Evolutionary conservation across 2,113 vertebrate genomes (phyloP).

Genomic region (Elgaria multicarinata): DNA sequence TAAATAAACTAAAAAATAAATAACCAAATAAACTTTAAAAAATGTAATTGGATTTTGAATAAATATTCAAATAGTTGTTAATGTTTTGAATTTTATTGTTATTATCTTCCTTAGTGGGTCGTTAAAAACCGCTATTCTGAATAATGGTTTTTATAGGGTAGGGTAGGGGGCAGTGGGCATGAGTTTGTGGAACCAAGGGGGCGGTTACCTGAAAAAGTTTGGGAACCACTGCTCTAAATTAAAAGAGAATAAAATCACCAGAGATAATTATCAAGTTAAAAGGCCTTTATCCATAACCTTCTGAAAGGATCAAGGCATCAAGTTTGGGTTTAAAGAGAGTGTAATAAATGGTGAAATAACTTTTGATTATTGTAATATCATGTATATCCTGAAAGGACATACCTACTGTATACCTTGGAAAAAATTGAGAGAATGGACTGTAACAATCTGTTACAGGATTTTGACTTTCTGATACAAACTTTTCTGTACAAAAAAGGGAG

Average conservation of each 20-base stretch:
- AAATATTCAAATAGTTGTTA: too few relatives aligned
- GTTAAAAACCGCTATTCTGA: too few relatives aligned
- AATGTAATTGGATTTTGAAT: too few relatives aligned
- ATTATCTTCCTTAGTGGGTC: too few relatives aligned
- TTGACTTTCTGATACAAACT: background rate
- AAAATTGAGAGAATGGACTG: background rate
- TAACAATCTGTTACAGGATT: background rate
- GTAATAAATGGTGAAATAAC: background rate
- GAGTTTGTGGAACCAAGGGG: too few relatives aligned
- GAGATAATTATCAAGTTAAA: background rate
- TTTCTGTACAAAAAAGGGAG: background rate
- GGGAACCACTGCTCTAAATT: too few relatives aligned
- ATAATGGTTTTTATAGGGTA: too few relatives aligned
- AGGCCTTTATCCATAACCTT: background rate
- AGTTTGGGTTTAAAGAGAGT: background rate
- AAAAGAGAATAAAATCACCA: background rate
- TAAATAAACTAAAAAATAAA: too few relatives aligned
- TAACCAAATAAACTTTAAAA: too few relatives aligned
- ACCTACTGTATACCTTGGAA: background rate
- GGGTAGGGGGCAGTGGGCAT: too few relatives aligned
- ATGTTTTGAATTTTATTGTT: too few relatives aligned
- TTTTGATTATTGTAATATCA: background rate
- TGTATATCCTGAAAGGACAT: background rate
- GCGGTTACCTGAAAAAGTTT: too few relatives aligned
- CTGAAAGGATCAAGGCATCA: background rate